Evolutionary conservation across 2,888 invertebrate species (phyloP).

Genomic region (Ophioninae sp.): DNA sequence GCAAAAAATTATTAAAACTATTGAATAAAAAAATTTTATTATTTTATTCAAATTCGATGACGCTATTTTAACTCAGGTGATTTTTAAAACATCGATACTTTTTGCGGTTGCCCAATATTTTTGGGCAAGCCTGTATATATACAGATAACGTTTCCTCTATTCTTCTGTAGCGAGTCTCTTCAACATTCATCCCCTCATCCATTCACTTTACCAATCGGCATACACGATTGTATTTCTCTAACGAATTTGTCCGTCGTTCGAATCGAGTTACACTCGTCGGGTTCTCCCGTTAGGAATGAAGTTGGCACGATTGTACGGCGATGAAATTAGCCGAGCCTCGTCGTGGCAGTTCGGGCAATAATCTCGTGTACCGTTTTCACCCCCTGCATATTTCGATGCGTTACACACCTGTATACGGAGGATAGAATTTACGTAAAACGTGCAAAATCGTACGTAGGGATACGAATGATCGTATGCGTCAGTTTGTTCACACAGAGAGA

Average conservation of each 20-base stretch:
- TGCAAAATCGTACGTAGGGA: conserved; percentile 20
- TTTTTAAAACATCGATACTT: no score
- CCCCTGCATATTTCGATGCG: background rate
- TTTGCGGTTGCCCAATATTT: no score
- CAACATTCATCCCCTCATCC: background rate
- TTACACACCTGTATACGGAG: background rate
- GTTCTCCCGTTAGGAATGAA: conserved; percentile 38
- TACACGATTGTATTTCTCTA: conserved; percentile 45
- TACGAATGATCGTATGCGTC: conserved; percentile 27
- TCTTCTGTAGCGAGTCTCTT: background rate
- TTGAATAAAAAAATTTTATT: no score
- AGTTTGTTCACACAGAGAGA: conserved; percentile 23
- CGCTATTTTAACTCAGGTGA: no score
- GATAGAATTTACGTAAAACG: conserved; percentile 26
- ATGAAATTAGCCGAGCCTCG: conserved; percentile 44
- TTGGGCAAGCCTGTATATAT: background rate
- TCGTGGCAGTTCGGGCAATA: conserved; percentile 12
- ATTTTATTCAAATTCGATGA: no score
- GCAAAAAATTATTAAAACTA: no score
- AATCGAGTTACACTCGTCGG: conserved; percentile 55
- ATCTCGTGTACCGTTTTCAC: background rate
- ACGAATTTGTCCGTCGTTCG: conserved; percentile 41
- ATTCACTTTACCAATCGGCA: background rate
- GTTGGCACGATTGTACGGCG: conserved; percentile 17
- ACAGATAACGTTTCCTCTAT: background rate